A percentile compares a stretch with the other conserved stretches of the same genome.
These are phyloP conservation scores for Okamejei kenojei DNA, from an alignment of 2,797 vertebrate genomes.

Conservation along the genomic window DNA sequence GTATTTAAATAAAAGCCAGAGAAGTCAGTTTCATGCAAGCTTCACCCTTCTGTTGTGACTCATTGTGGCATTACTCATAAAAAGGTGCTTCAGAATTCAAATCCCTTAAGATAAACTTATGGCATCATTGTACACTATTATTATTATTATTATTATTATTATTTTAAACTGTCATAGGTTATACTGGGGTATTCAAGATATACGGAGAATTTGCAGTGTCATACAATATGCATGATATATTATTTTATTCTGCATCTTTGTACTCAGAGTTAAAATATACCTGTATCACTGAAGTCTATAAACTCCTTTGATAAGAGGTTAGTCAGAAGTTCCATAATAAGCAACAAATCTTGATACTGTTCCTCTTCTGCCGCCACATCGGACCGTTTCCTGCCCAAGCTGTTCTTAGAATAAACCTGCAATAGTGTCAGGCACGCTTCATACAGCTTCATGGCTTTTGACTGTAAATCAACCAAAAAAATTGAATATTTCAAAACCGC, in stretches of 20 bases:
- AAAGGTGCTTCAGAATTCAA: neutral
- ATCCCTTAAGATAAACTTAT: neutral
- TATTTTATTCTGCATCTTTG: neutral
- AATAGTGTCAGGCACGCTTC: slow-evolving; percentile 93
- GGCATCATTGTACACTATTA: neutral
- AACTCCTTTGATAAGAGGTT: slow-evolving; percentile 97
- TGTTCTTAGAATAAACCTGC: slow-evolving; percentile 97
- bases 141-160: neutral
- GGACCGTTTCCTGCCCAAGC: slow-evolving; percentile 77
- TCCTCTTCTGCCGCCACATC: slow-evolving; percentile 91
- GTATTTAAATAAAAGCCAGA: neutral
- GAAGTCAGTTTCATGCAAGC: neutral
- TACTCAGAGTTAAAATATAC: slow-evolving; percentile 51
- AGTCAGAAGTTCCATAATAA: slow-evolving; percentile 98
- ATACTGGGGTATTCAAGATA: neutral
- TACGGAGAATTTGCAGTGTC: neutral
- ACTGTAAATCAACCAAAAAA: slow-evolving; percentile 56
- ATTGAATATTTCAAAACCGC: too few species aligned
- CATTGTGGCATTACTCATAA: neutral
- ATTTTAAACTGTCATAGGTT: neutral
- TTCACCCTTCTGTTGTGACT: neutral
- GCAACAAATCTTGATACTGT: slow-evolving; percentile 95
- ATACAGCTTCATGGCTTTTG: slow-evolving; percentile 95
- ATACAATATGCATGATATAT: neutral
- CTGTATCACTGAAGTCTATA: slow-evolving; percentile 97